Evolutionary conservation across 2,888 invertebrate species (phyloP).

Genomic region (Metopia argyrocephala): DNA sequence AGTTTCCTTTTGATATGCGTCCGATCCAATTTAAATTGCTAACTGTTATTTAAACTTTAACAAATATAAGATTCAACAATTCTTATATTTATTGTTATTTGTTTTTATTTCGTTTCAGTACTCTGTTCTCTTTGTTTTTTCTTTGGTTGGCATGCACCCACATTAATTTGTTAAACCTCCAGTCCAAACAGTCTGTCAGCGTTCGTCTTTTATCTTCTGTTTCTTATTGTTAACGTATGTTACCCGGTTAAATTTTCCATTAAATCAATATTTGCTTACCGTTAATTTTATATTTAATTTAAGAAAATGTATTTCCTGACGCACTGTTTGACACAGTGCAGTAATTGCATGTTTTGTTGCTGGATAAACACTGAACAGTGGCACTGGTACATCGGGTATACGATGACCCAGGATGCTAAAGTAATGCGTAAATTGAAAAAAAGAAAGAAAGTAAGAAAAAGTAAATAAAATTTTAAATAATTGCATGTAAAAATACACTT

Average conservation of each 20-base stretch:
- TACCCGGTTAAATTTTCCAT: constrained; percentile 28
- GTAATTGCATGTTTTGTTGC: constrained; percentile 82
- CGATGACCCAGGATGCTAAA: constrained; percentile 79
- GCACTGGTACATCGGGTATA: constrained; percentile 79
- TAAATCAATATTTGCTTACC: constrained; percentile 72
- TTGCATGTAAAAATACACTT: neutral
- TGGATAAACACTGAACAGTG: constrained; percentile 80
- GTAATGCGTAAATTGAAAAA: constrained; percentile 1
- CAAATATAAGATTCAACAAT: too few relatives aligned
- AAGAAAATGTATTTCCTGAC: constrained; percentile 80
- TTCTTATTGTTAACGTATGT: neutral
- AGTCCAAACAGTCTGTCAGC: neutral
- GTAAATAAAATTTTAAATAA: constrained; percentile 25
- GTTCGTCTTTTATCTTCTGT: neutral
- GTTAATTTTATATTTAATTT: constrained; percentile 79
- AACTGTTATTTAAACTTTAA: too few relatives aligned
- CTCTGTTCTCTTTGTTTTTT: neutral
- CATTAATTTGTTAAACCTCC: neutral
- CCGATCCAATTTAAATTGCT: too few relatives aligned
- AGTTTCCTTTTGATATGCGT: too few relatives aligned
- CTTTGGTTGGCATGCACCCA: neutral
- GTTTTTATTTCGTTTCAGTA: neutral
- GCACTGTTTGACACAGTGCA: constrained; percentile 81
- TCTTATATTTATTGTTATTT: neutral
- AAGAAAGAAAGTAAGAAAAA: constrained; percentile 20